phyloP scores from a whole-genome alignment of 2,113 vertebrate genomes.

The Ancistrus triradiatus region DNA sequence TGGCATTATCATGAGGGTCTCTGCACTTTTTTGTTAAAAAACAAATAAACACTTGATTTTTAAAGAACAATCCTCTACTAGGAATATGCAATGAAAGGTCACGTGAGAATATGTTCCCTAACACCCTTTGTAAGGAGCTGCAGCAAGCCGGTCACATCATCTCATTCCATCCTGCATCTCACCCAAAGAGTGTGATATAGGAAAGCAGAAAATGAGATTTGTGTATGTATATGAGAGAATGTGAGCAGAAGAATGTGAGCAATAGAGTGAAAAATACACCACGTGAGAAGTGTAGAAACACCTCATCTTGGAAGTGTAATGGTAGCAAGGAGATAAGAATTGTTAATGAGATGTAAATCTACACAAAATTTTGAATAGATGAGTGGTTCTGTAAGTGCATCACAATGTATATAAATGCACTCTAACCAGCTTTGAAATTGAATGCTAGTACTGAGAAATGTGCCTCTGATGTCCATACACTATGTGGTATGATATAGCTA shows the following conservation, averaged over 20 bases:
- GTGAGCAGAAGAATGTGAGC: constrained; percentile 1
- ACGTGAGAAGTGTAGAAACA: constrained; percentile 35
- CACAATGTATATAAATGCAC: constrained; percentile 7
- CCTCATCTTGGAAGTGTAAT: constrained; percentile 47
- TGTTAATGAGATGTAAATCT: constrained; percentile 40
- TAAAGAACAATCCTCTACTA: too few relatives aligned
- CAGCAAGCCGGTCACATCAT: constrained; percentile 16
- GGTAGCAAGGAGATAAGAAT: constrained; percentile 26
- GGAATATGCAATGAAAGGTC: too few relatives aligned
- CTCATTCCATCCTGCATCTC: constrained; percentile 7
- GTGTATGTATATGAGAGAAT: not conserved
- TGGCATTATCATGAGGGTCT: not conserved
- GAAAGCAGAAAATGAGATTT: constrained; percentile 5
- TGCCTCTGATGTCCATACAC: constrained; percentile 2
- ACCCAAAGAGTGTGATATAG: constrained; percentile 17
- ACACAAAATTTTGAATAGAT: constrained; percentile 22
- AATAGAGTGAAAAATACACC: constrained; percentile 19
- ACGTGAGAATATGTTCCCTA: too few relatives aligned
- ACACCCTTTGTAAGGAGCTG: constrained; percentile 1
- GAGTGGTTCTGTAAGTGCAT: not conserved
- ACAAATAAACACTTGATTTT: not conserved
- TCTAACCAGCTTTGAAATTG: not conserved
- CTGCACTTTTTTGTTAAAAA: not conserved
- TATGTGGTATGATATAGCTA: not conserved
- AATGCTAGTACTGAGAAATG: constrained; percentile 12